Base-by-base conservation (phyloP, 2,797 vertebrate species). In the Hyperoplus lanceolatus region DNA sequence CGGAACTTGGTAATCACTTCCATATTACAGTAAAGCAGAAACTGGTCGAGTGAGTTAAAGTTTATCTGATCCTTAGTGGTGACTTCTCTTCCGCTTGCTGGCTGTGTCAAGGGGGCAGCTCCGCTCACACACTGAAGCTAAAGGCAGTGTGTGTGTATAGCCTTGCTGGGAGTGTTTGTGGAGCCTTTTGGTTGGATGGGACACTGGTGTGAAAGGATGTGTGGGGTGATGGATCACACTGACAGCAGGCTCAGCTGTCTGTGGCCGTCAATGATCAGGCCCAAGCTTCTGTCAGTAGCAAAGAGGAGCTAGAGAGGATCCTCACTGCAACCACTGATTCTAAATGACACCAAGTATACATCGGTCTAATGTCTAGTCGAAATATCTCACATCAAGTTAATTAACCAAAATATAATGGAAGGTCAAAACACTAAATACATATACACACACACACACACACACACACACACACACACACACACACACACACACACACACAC, bases 161-260 rank as follows among this genome's bases (percentile, higher is more conserved):
- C 29, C 29, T 29, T 29, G 29, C 15, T 81, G 63, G 42, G 14
- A 53, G 70, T 65, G 72, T 62, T 69, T 72, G n/a, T 62, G 8
- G 55, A 62, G 53, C 13, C 55, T 48, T 43, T 71, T 38, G 7
- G 15, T 21, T 15, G 51, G 57, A 42, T 56, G 56, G 57, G 7
- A 71, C 72, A 66, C 43, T 57, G 54, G 78, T 79, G 79, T 73
- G 10, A 72, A 64, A 63, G 38, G 79, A 87, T 50, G 72, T 15
- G 77, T 29, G 42, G 1, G 16, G 51, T 68, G 83, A 83, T 9
- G 1, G 63, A 56, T 80, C 48, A 45, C 72, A 45, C 72, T 62
- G 70, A 79, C 61, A 62, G 69, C 29, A 73, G 63, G 5, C 67
- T 69, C 62, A 77, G 54, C 73, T 83, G 81, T 74, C 73, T 56